Percentiles rank a stretch among this genome's conserved stretches.
These are phyloP conservation scores for Heloderma charlesbogerti DNA, from an alignment of 2,113 vertebrate species.

Conservation along the genomic window DNA sequence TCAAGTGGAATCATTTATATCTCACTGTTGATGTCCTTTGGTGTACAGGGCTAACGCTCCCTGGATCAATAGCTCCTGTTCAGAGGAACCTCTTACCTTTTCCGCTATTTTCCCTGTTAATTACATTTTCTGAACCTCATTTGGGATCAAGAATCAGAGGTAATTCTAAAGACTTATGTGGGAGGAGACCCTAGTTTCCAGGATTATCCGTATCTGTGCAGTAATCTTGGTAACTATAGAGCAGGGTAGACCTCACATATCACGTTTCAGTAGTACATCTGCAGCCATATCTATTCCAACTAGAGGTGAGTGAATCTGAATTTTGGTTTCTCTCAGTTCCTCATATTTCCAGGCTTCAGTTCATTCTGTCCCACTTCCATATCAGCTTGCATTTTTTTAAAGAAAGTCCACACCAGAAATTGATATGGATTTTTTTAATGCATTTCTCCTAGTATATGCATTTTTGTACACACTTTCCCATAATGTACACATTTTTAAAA, in stretches of 20 bases:
- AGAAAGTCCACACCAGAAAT: no score
- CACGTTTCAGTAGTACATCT: neutral
- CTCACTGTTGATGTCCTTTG: neutral
- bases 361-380: no score
- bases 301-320: no score
- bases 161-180: neutral
- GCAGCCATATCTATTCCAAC: neutral
- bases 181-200: neutral
- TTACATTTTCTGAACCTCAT: neutral
- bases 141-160: neutral
- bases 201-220: neutral
- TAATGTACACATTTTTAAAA: no score
- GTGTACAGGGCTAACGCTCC: neutral
- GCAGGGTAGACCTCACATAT: neutral
- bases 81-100: neutral
- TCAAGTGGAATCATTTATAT: neutral
- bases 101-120: neutral
- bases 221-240: neutral
- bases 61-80: neutral
- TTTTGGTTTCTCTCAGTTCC: no score
- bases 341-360: no score
- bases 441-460: no score
- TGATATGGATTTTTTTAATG: no score
- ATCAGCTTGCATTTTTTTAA: no score
- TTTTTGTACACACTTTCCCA: no score